Evolutionary conservation across 1,140 invertebrate species (phyloP).

Genomic region (Atta texana): DNA sequence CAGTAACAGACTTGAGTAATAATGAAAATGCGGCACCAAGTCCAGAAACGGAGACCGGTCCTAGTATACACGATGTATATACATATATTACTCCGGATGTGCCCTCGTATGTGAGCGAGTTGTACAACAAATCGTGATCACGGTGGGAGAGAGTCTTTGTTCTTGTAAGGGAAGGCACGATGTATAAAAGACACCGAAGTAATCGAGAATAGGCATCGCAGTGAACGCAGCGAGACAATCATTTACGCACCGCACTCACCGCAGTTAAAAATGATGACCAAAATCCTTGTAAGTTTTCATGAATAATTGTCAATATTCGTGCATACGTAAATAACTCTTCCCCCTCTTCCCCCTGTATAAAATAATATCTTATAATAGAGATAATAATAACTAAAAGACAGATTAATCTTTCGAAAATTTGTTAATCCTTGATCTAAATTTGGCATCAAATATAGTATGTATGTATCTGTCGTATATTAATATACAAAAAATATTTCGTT

Average conservation of each 20-base stretch:
- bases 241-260: background rate
- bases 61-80: too few species aligned
- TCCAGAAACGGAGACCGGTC: background rate
- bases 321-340: too few species aligned
- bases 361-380: background rate
- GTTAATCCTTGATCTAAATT: background rate
- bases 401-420: background rate
- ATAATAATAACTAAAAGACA: background rate
- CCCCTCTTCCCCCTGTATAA: background rate
- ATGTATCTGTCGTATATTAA: background rate
- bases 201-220: slow-evolving; percentile 44
- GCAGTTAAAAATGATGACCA: slow-evolving; percentile 39
- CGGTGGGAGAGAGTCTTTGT: slow-evolving; percentile 43
- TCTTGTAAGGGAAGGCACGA: slow-evolving; percentile 11
- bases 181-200: slow-evolving; percentile 44
- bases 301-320: background rate
- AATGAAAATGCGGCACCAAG: slow-evolving; percentile 27
- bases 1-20: background rate
- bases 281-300: slow-evolving; percentile 32
- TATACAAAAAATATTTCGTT: background rate
- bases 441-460: background rate
- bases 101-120: background rate
- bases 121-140: slow-evolving; percentile 22
- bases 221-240: slow-evolving; percentile 55
- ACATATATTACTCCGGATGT: slow-evolving; percentile 49